Evolutionary conservation across 1,140 invertebrate genomes (phyloP).

Genomic region (Papilio aristodemus): DNA sequence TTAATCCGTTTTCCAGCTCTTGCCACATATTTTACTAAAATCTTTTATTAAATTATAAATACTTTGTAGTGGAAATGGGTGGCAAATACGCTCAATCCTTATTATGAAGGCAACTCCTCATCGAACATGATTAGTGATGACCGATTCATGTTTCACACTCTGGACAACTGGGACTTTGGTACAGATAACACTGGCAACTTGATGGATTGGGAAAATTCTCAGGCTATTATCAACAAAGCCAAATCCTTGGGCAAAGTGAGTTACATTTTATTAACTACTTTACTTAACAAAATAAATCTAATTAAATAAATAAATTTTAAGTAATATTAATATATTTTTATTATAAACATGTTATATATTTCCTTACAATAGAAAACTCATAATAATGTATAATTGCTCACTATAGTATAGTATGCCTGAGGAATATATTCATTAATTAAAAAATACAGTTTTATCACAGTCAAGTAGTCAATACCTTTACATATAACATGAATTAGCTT

Average conservation of each 20-base stretch:
- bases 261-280: neutral
- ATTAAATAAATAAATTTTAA: neutral
- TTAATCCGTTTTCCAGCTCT: no score
- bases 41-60: no score
- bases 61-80: conserved; percentile 89
- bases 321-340: no score
- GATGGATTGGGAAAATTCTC: conserved; percentile 85
- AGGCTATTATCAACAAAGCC: conserved; percentile 79
- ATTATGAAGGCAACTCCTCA: conserved; percentile 92
- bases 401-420: no score
- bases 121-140: conserved; percentile 91
- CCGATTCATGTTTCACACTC: conserved; percentile 89
- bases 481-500: neutral
- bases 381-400: no score
- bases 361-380: no score
- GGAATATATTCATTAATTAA: no score
- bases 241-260: conserved; percentile 65
- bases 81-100: conserved; percentile 93
- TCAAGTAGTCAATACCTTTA: neutral
- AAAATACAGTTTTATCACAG: neutral
- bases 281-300: neutral
- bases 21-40: no score
- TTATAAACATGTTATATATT: no score
- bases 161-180: conserved; percentile 93
- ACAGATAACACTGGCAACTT: conserved; percentile 92